Evolutionary conservation across 2,113 vertebrate species (phyloP).

Genomic region (Australoheros scitulus): DNA sequence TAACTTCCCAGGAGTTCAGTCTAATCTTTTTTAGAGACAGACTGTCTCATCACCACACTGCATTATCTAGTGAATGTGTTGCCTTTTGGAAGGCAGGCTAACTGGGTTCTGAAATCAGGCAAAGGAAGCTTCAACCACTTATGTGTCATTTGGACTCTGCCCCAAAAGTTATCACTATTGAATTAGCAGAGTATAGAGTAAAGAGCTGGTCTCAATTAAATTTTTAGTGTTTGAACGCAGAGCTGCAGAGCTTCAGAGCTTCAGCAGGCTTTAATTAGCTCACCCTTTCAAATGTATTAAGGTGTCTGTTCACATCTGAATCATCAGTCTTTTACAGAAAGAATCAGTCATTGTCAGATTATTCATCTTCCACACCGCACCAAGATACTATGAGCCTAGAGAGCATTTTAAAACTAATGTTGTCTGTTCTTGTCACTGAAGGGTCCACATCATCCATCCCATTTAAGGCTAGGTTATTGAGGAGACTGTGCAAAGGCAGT

Average conservation of each 20-base stretch:
- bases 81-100: neutral
- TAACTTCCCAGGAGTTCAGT: neutral
- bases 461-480: neutral
- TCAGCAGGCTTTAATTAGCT: neutral
- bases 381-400: neutral
- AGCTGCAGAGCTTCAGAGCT: neutral
- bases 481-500: neutral
- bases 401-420: conserved; percentile 1
- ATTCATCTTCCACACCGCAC: neutral
- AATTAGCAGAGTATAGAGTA: neutral
- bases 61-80: conserved; percentile 15
- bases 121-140: conserved; percentile 13
- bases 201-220: neutral
- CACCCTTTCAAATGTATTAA: neutral
- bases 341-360: neutral
- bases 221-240: neutral
- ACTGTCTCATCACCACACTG: conserved; percentile 6
- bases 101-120: neutral
- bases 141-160: neutral
- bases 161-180: neutral
- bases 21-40: neutral
- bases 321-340: neutral
- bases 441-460: neutral
- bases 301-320: conserved; percentile 1
- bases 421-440: neutral